Evolutionary conservation across 2,888 invertebrate genomes (phyloP), one percentile per base, ranked within the genome.

Genomic region (Diarsia mendica): DNA sequence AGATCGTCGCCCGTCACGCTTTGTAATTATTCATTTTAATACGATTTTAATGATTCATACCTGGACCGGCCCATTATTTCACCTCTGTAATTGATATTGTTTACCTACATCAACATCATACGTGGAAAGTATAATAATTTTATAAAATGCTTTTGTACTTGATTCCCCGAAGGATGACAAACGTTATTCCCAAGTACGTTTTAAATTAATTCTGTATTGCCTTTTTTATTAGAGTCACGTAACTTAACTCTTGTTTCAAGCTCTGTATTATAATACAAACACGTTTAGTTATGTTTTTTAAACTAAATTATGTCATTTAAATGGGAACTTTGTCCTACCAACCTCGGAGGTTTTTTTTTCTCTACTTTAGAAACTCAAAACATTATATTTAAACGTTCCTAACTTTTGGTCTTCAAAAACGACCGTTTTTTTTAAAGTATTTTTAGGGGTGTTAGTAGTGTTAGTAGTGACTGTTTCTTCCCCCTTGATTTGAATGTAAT

Each of bases 1-100:
- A 78, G 73, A 58, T 60, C 79, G 48, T 66, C 51, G 72, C 48
- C 53, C 64, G 72, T 83, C 72, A 82, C 69, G 71, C 66, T 79
- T 66, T 51, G 65, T 74, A 71, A 79, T 71, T 79, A 63, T 72
- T 33, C 13, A 48, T 23, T 51, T 64, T 77, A 70, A 77, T 73
- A 65, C 51, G 67, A 68, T 67, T 82, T 74, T 73, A 68, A 82
- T 82, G 65, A 75, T 72, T 75, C 80, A 75, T 72, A 58, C 51
- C 13, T 49, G 70, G 69, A 67, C 39, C n/a, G 53, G 10, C 51
- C 70, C 64, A 74, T 78, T 82, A 71, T 28, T 71, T 71, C n/a
- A 63, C 23, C n/a, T 78, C 63, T 75, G 67, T 83, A 83, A 72
- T 83, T 65, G 70, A 48, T 82, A 74, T 46, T 67, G 75, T 61